Evolutionary conservation across 2,113 vertebrate genomes (phyloP), one percentile per base, ranked within the genome.

Genomic region (Cyanistes caeruleus): DNA sequence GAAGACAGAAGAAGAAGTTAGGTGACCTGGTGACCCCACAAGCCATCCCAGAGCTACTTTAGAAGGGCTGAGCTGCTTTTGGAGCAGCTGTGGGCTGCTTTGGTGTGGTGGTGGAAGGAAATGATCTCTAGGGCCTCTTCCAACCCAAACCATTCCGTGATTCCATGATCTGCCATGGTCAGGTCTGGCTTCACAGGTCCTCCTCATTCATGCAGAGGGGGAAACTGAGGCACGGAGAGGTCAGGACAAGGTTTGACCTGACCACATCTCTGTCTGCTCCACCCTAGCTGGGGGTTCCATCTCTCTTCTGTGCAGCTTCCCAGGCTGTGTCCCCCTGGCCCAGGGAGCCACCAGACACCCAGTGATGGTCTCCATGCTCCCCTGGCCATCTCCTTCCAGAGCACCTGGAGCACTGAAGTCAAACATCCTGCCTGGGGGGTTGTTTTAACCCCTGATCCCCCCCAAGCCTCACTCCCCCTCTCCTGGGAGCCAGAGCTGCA

Each of bases 241-340:
- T 13, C 35, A 84, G 65, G 48, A 1, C 2, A 37, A 73, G 53
- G 8, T 70, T 23, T 88, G 41, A 30, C 33, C 62, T 53, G 62
- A 19, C 46, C 41, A 2, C 5, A 0, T 17, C 58, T 58, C 31
- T 33, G 33, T 3, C 31, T 15, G n/a, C 56, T 63, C 43, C 25
- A 22, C 10, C 65, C 21, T 18, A 4, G 27, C 31, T 53, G 72
- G 48, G 33, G 33, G 41, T 18, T 37, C 6, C 8, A 10, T 7
- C 44, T 28, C 18, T 31, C 31, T 12, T 39, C 80, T 15, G 21
- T 3, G 2, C 65, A 70, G 37, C 37, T 30, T 39, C 62, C 33
- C 53, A 53, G 11, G 3, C 52, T 9, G 11, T 0, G 0, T 44
- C 6, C 8, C 21, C n/a, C 8, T 43, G 41, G 22, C 69, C n/a